phyloP scores from a whole-genome alignment of 2,113 vertebrate species.

The Dicaeum eximium region DNA sequence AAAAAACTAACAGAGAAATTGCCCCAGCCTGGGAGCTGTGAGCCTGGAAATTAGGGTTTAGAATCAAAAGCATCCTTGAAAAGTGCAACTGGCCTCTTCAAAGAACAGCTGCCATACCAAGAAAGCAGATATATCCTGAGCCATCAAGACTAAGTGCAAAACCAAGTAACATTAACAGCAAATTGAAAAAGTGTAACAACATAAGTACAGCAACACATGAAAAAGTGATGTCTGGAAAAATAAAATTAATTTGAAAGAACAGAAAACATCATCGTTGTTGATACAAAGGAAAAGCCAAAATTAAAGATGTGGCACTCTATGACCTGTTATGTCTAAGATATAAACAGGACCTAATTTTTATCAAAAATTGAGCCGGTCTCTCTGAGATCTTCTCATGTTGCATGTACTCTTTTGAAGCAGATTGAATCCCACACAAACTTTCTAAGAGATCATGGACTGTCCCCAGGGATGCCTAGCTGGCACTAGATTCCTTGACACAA shows the following conservation, averaged over 20 bases:
- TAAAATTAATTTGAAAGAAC: neutral
- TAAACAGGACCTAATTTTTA: neutral
- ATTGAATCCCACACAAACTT: neutral
- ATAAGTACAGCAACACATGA: neutral
- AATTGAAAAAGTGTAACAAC: neutral
- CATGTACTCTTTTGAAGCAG: neutral
- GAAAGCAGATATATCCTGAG: neutral
- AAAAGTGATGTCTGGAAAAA: neutral
- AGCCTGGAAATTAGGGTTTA: neutral
- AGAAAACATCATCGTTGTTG: neutral
- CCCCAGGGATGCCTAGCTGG: rapidly evolving
- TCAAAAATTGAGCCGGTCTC: neutral
- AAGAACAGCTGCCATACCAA: neutral
- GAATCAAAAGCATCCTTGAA: neutral
- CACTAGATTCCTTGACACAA: neutral
- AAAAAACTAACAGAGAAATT: neutral
- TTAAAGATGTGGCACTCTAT: neutral
- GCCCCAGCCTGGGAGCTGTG: neutral
- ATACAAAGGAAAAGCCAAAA: neutral
- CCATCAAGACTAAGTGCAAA: neutral
- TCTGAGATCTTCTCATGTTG: neutral
- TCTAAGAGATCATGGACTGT: neutral
- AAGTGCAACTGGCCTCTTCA: neutral
- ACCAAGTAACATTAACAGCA: neutral
- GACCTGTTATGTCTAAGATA: neutral